A percentile compares a stretch with the other conserved stretches of the same genome.
These are phyloP conservation scores for Cryptoblepharus egeriae DNA, from an alignment of 2,797 vertebrate genomes.

Conservation along the genomic window DNA sequence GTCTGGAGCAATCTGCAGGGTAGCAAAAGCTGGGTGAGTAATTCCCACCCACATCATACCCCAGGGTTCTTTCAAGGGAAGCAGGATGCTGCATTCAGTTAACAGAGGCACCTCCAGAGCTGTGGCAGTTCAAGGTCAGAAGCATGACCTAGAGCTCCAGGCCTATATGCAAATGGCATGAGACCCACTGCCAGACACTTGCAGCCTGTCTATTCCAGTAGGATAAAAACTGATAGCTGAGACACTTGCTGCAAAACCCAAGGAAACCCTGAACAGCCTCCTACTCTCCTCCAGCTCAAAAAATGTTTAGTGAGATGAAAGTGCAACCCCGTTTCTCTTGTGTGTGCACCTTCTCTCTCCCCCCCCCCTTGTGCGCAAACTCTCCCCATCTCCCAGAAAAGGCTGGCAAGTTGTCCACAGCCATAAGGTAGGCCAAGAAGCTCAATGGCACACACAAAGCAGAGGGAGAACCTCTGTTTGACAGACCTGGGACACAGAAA, in stretches of 20 bases:
- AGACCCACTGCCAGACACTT: slow-evolving; percentile 82
- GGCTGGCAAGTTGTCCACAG: not conserved
- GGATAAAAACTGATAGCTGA: slow-evolving; percentile 85
- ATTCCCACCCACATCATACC: slow-evolving; percentile 73
- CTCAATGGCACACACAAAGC: not conserved
- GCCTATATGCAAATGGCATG: slow-evolving; percentile 80
- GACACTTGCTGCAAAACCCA: slow-evolving; percentile 85
- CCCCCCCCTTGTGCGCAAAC: not conserved
- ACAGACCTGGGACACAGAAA: no score
- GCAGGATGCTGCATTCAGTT: no score
- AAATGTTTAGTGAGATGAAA: slow-evolving; percentile 82
- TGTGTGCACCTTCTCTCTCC: not conserved
- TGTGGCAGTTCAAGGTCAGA: no score
- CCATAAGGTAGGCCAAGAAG: no score
- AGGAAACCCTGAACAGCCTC: slow-evolving; percentile 76
- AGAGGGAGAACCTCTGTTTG: no score
- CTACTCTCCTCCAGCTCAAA: slow-evolving; percentile 80
- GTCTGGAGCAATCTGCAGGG: slow-evolving; percentile 88
- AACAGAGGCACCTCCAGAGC: no score
- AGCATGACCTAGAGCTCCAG: no score
- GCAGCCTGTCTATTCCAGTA: slow-evolving; percentile 78
- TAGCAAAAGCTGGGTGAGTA: slow-evolving; percentile 86
- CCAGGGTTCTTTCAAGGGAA: slow-evolving; percentile 78
- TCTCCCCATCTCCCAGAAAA: not conserved
- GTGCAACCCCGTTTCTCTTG: slow-evolving; percentile 57